Percentiles rank a stretch among this genome's conserved stretches.
These are phyloP conservation scores for Phalacrocorax pelagicus DNA, from an alignment of 2,113 vertebrate genomes.

Conservation along the genomic window DNA sequence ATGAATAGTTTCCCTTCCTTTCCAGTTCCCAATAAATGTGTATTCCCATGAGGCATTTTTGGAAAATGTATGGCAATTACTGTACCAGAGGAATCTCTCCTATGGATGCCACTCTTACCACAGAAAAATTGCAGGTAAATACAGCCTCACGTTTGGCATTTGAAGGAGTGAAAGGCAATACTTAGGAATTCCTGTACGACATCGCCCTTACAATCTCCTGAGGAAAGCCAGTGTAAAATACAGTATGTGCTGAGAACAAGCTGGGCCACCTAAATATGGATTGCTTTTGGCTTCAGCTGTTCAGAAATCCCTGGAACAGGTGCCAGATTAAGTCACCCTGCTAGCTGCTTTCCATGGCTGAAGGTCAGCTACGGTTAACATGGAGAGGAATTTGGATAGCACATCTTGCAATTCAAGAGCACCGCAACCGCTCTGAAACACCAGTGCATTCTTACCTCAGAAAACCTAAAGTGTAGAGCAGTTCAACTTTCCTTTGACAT, in stretches of 20 bases:
- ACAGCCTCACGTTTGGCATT: constrained; percentile 34
- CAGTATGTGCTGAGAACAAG: constrained; percentile 48
- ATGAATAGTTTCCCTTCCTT: constrained; percentile 35
- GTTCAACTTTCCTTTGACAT: constrained; percentile 37
- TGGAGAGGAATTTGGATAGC: constrained; percentile 30
- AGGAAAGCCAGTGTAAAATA: constrained; percentile 65
- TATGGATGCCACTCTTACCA: not conserved
- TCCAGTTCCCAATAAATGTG: not conserved
- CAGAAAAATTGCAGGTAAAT: not conserved
- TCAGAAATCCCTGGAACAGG: constrained; percentile 70
- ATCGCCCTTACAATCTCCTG: constrained; percentile 12
- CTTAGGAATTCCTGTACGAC: not conserved
- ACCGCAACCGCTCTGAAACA: not conserved
- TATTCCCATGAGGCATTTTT: not conserved
- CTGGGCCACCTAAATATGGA: constrained; percentile 57
- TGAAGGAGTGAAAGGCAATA: constrained; percentile 41
- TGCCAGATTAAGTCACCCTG: constrained; percentile 67
- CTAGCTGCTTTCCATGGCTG: constrained; percentile 65
- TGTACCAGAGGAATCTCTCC: not conserved
- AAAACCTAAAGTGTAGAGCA: constrained; percentile 24
- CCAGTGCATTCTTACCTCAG: constrained; percentile 51
- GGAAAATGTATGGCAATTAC: not conserved
- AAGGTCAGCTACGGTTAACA: constrained; percentile 67
- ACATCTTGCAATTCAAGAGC: not conserved
- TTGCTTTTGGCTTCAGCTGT: constrained; percentile 63